These are phyloP conservation scores for Aldrovandia affinis DNA, from an alignment of 2,797 vertebrate species.

Conservation along the genomic window DNA sequence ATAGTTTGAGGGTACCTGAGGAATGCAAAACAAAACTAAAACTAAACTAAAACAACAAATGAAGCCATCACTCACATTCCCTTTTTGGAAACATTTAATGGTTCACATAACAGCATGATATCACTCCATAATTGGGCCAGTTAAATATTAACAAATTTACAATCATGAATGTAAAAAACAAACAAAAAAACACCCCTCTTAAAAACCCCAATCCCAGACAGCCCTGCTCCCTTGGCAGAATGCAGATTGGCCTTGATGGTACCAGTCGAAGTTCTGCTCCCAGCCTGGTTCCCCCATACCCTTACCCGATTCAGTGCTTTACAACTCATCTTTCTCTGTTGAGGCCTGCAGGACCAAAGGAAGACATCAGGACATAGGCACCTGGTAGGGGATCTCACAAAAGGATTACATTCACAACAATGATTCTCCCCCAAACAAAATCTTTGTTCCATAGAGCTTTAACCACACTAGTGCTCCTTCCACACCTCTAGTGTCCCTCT, in stretches of 20 bases:
- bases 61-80: conserved; percentile 38
- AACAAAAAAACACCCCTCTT: conserved; percentile 15
- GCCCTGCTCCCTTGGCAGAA: not conserved
- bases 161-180: conserved; percentile 96
- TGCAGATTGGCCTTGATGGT: not conserved
- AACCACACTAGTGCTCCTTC: not conserved
- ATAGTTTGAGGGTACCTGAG: too few species aligned
- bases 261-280: not conserved
- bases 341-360: conserved; percentile 55
- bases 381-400: not conserved
- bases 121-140: conserved; percentile 91
- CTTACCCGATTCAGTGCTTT: not conserved
- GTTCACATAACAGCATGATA: conserved; percentile 89
- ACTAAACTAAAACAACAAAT: conserved; percentile 72
- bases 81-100: conserved; percentile 93
- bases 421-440: not conserved
- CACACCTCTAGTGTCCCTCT: not conserved
- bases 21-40: too few species aligned
- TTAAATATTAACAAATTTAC: conserved; percentile 99
- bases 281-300: not conserved
- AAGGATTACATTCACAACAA: not conserved
- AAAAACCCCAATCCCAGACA: conserved; percentile 6
- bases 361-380: conserved; percentile 57
- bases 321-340: not conserved
- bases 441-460: not conserved